Evolutionary conservation across 1,140 invertebrate genomes (phyloP).

Genomic region (Wasmannia auropunctata): DNA sequence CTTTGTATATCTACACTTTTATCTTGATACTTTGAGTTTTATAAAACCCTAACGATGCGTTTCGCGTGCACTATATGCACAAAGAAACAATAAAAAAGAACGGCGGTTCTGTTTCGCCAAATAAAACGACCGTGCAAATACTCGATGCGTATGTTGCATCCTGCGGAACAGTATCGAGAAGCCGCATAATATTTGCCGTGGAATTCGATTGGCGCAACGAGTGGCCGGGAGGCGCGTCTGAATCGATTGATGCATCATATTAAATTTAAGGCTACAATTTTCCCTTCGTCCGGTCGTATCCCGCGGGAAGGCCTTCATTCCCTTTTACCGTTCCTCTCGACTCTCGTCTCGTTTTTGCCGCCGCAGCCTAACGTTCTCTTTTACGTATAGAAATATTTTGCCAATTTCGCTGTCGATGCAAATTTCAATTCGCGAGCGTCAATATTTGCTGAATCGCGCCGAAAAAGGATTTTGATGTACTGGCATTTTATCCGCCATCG

Average conservation of each 20-base stretch:
- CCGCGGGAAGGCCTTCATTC: constrained; percentile 54
- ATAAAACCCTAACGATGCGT: neutral
- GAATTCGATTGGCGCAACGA: constrained; percentile 26
- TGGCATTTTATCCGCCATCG: constrained; percentile 62
- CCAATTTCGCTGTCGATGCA: constrained; percentile 72
- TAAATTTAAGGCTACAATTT: constrained; percentile 68
- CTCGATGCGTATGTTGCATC: neutral
- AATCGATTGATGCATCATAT: constrained; percentile 65
- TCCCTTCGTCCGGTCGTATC: constrained; percentile 62
- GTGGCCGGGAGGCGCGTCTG: constrained; percentile 17
- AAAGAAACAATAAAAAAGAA: neutral
- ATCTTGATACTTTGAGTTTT: neutral
- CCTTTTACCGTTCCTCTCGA: constrained; percentile 17
- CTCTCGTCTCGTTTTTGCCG: constrained; percentile 14
- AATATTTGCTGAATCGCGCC: constrained; percentile 73
- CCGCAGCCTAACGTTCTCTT: constrained; percentile 58
- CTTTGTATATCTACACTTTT: neutral
- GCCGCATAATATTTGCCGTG: constrained; percentile 43
- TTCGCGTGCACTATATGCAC: neutral
- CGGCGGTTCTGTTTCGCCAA: neutral
- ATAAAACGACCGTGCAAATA: constrained; percentile 6
- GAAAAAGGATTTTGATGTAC: constrained; percentile 75
- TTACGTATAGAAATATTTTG: constrained; percentile 74
- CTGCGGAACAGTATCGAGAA: constrained; percentile 7
- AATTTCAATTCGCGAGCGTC: constrained; percentile 73